phyloP scores from a whole-genome alignment of 2,888 invertebrate species.

The Pyrocoelia pectoralis region DNA sequence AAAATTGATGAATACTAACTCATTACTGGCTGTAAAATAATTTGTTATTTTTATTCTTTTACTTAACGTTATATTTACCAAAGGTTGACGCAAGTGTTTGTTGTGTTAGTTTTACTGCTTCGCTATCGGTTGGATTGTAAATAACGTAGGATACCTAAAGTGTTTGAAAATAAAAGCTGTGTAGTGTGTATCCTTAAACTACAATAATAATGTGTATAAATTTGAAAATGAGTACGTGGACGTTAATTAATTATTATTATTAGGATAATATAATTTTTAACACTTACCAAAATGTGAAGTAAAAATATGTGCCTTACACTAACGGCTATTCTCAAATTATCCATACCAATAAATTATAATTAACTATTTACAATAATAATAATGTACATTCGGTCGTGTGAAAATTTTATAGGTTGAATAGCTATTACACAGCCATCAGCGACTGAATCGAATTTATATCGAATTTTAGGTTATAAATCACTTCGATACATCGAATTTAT shows the following conservation, averaged over 20 bases:
- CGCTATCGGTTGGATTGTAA: slow-evolving; percentile 81
- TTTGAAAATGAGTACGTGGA: slow-evolving; percentile 11
- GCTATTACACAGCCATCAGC: not conserved
- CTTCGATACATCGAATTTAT: too few species aligned
- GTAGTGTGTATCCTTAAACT: too few species aligned
- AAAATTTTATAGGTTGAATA: too few species aligned
- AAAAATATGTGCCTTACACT: slow-evolving; percentile 53
- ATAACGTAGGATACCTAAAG: slow-evolving; percentile 65
- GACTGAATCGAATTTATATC: too few species aligned
- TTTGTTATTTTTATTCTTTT: not conserved
- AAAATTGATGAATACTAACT: slow-evolving; percentile 97
- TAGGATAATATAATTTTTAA: slow-evolving; percentile 11
- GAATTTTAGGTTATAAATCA: too few species aligned
- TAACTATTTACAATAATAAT: slow-evolving; percentile 34
- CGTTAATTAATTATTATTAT: not conserved
- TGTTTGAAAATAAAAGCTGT: too few species aligned
- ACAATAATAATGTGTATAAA: too few species aligned
- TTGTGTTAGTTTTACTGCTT: slow-evolving; percentile 81
- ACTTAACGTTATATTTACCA: slow-evolving; percentile 66
- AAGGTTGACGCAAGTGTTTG: slow-evolving; percentile 85
- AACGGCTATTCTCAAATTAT: slow-evolving; percentile 27
- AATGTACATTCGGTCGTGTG: not conserved
- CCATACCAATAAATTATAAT: slow-evolving; percentile 24
- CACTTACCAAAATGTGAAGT: slow-evolving; percentile 57
- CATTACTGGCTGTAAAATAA: slow-evolving; percentile 83